Conservation (phyloP, 2,888 invertebrate species). For the Eupeodes latifasciatus region DNA sequence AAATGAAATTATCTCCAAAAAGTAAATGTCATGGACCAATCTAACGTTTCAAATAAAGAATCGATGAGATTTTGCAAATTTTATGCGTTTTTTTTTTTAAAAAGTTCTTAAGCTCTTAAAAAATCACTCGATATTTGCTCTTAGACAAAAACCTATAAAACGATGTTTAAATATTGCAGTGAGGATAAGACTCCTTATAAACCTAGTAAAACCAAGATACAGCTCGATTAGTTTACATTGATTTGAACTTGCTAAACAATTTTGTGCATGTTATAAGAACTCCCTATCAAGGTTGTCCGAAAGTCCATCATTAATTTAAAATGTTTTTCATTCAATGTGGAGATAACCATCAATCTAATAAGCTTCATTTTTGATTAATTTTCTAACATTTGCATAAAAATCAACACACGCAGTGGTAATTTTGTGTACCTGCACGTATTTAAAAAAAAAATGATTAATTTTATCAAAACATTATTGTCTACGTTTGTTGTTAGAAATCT, state of each 20-base stretch:
- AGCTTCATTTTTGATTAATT: neutral
- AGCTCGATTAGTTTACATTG: neutral
- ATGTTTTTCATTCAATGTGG: neutral
- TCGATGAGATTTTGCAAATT: no score
- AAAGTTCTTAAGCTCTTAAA: no score
- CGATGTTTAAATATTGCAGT: no score
- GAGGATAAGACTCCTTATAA: no score
- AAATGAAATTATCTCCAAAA: no score
- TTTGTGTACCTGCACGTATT: neutral
- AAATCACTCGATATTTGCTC: no score
- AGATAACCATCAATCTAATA: neutral
- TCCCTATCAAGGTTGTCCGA: neutral
- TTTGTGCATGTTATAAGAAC: neutral
- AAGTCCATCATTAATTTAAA: conserved; percentile 9
- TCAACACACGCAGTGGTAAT: neutral
- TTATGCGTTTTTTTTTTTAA: no score
- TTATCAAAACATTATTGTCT: conserved; percentile 29
- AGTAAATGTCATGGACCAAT: no score
- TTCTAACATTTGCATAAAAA: conserved; percentile 24
- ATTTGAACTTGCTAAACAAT: neutral
- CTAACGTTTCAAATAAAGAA: no score
- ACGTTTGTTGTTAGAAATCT: conserved; percentile 17
- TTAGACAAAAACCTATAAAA: no score
- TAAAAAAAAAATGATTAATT: neutral
- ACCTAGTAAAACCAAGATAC: no score